Base-by-base conservation (phyloP, 2,113 vertebrate species). In the Hemichromis elongatus region DNA sequence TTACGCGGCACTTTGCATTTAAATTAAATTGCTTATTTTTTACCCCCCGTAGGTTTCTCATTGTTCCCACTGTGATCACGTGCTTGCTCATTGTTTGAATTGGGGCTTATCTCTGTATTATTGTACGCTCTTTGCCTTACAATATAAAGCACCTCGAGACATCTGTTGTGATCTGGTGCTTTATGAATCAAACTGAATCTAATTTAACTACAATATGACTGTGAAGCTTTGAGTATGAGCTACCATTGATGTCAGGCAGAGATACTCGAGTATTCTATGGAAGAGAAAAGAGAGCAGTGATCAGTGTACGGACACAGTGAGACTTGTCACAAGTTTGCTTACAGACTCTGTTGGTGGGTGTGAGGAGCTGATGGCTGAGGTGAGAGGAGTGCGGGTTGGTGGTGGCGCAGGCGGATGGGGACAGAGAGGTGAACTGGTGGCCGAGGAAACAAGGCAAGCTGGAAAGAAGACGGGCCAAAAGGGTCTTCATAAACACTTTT, bases 151-250 rank as follows among this genome's bases (percentile, higher is more conserved):
- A 59, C 8, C 26, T 5, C 18, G 26, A 5, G 26, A 7, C 55
- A 30, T 18, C 55, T 57, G 26, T 26, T 57, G 56, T 59, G 26
- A 59, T 59, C 26, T 59, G 14, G 56, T 59, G 14, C 56, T 30
- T 10, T 59, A 18, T 59, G 6, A 30, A 30, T 59, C 30, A 0
- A 30, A 2, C 0, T 0, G 14, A 59, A 59, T 33, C 1, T 18
- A 59, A 59, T 59, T 59, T 59, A 59, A 59, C 28, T 30, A 10
- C 56, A 59, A 28, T 33, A 59, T 9, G 8, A 33, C 18, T 5
- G 56, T 30, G 56, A 57, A 57, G 26, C 26, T 26, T 57, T 57
- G 7, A 18, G 56, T 30, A 57, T 59, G 28, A 59, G 28, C 56
- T 59, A 1, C 56, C 56, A 59, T 59, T 26, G 56, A 59, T 33